Evolutionary conservation across 92 coral and sea anemone genomes (phyloP), one percentile per base, ranked within the genome.

Genomic region (Phenganax marumi): DNA sequence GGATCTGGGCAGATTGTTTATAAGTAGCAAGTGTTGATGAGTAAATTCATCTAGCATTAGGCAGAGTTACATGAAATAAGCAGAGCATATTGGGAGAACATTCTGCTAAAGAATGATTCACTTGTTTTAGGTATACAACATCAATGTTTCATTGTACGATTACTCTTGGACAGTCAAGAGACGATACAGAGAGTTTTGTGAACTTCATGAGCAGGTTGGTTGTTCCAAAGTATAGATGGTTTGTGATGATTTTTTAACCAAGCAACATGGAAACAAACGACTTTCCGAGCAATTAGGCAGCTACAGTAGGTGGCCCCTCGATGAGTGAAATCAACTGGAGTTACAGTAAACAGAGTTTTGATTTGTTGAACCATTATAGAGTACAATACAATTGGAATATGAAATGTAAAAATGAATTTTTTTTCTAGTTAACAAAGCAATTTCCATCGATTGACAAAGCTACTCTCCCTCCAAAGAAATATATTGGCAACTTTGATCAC

Each of bases 141-240:
- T 95, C 51, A 96, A 95, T 57, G 98, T 95, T 11, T 89, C 81
- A 65, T 83, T 91, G 68, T 90, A 83, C 56, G 98, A 95, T 79
- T 95, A 92, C 61, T 92, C 96, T 24, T 95, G 98, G 98, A 70
- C 90, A 52, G 86, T 95, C n/a, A 80, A 84, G 17, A 86, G 90
- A 61, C 85, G 99, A 56, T 96, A 96, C 81, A 78, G 93, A 51
- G 97, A 96, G 71, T 96, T 96, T 54, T 66, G 79, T 63, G 97
- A 91, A 24, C 86, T 96, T 16, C 96, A 92, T 83, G 99, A 92
- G 23, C 90, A 96, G 97, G 99, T 96, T 14, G 50, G 84, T 51
- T 50, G 57, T 23, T 19, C 43, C 43, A 33, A 6, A 16, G 11
- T 12, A 46, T 70, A 52, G 7, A 8, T 70, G 4, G n/a, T 33